Conservation (phyloP, 1,140 invertebrate species). For the Lasaia peninsularis region DNA sequence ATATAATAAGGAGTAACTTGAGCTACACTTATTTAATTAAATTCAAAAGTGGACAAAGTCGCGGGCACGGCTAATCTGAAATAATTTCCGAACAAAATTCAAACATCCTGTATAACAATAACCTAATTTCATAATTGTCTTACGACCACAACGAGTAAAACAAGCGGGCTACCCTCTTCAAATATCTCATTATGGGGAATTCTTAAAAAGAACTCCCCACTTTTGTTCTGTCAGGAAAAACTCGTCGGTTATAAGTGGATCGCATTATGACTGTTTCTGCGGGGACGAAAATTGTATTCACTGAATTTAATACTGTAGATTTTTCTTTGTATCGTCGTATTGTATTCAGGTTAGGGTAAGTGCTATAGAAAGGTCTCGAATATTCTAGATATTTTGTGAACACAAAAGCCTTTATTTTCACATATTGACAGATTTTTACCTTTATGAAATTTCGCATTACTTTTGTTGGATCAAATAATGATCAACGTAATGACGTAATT, state of each 20-base stretch:
- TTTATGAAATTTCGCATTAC: no score
- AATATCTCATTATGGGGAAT: slow-evolving; percentile 15
- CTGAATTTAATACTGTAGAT: slow-evolving; percentile 9
- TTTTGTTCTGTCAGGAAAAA: slow-evolving; percentile 10
- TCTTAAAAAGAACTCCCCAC: slow-evolving; percentile 2
- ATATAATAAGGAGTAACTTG: no score
- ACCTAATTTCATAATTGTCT: slow-evolving; percentile 9
- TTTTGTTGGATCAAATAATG: no score
- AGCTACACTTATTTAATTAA: no score
- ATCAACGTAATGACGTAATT: no score
- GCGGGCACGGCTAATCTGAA: no score
- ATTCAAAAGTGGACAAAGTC: no score
- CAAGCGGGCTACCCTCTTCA: slow-evolving; percentile 3
- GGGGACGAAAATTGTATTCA: slow-evolving; percentile 4
- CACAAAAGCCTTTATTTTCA: not conserved
- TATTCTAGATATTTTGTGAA: not conserved
- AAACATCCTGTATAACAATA: not conserved
- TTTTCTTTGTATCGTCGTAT: slow-evolving; percentile 12
- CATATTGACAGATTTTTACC: not conserved
- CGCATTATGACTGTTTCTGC: slow-evolving; percentile 13
- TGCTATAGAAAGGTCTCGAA: not conserved
- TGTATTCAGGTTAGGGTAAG: slow-evolving; percentile 14
- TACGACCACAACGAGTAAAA: not conserved
- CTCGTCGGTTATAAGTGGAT: slow-evolving; percentile 15
- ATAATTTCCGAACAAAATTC: no score